Base-by-base conservation (phyloP, 2,888 invertebrate species). In the Acrocyrtus sp. region DNA sequence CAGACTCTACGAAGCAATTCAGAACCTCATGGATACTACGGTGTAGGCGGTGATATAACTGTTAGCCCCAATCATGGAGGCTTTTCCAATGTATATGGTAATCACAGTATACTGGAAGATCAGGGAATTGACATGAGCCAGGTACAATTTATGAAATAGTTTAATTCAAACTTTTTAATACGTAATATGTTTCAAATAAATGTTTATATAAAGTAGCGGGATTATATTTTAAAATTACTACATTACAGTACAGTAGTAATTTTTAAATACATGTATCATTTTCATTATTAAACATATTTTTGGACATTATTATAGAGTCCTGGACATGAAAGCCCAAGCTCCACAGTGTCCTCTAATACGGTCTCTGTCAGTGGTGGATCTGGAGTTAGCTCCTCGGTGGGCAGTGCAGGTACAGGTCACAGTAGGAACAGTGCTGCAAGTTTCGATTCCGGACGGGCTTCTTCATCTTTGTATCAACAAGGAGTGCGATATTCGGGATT, bases 381-480 rank as follows among this genome's bases (percentile, higher is more conserved):
- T 8, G 82, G 80, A 19, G 82, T 82, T 24, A 82, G 82, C 26
- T 81, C 68, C 22, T 74, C 82, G 34, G 82, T 82, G 53, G 80
- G 79, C n/a, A 79, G 80, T 66, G 78, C 80, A 19, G 75, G 76
- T 43, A 74, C 66, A 2, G 74, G 76, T 24, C 43, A 43, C 41
- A 51, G 54, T 12, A 88, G 96, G 50, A 94, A 96, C 84, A 94
- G 94, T 76, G 95, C 95, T 0, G 94, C 95, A 22, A 92, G 92
- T 21, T 86, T 96, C 82, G 96, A 96, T 86, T 94, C 94, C 81
- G 96, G 96, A n/a, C 88, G 95, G 76, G 95, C 95, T 29, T 95
- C 95, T 12, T 91, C 91, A 57, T 92, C 79, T 0, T 79, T 80
- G 48, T 81, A 80, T 41, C 78, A 78, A 67, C 79, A 80, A 43